Conservation (phyloP, 2,797 vertebrate genomes). For the Cossypha caffra region DNA sequence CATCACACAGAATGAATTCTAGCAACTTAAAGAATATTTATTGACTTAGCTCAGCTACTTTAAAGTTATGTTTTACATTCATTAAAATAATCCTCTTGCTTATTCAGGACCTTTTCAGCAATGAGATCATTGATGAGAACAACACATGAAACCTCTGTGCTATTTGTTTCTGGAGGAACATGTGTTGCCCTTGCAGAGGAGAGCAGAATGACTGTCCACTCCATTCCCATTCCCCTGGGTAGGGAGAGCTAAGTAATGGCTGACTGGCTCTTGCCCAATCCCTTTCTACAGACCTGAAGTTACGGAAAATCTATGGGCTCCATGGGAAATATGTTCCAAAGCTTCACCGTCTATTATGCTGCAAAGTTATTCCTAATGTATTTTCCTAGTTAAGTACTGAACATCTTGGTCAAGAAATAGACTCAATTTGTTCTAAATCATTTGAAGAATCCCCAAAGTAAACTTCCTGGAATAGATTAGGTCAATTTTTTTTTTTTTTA, state of each 20-base stretch:
- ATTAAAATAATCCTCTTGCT: conserved; percentile 43
- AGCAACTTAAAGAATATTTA: conserved; percentile 26
- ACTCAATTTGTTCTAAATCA: not conserved
- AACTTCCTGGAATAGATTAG: not conserved
- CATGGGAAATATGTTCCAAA: not conserved
- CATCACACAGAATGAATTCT: not conserved
- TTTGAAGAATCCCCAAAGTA: not conserved
- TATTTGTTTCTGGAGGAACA: not conserved
- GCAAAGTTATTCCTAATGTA: not conserved
- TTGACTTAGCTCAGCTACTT: conserved; percentile 15
- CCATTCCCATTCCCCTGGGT: not conserved
- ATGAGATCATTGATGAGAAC: conserved; percentile 64
- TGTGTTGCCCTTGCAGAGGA: not conserved
- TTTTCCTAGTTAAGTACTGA: not conserved
- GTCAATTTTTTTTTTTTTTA: not conserved
- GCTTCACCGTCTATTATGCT: not conserved
- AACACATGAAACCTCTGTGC: conserved; percentile 3
- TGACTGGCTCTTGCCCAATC: not conserved
- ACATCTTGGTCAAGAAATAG: not conserved
- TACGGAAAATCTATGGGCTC: not conserved
- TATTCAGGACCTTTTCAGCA: conserved; percentile 20
- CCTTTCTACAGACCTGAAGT: not conserved
- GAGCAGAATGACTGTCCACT: not conserved
- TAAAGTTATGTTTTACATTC: not conserved
- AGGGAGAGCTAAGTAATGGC: not conserved